phyloP scores from a whole-genome alignment of 2,888 invertebrate genomes.

The Ypsolopha scabrella region DNA sequence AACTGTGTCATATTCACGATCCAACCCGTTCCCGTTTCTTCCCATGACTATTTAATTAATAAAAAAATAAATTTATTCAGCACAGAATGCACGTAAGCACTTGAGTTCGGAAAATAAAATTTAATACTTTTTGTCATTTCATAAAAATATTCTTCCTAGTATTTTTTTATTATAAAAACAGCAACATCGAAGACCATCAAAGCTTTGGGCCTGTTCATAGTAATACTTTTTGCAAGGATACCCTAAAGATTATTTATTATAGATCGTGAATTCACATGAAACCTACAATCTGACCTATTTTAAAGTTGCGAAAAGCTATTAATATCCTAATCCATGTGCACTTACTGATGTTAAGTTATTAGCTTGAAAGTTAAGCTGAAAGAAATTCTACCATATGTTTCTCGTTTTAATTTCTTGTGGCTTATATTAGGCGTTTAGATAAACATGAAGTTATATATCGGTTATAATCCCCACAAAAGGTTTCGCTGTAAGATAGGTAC shows the following conservation, averaged over 20 bases:
- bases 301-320: slow-evolving; percentile 51
- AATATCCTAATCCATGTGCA: slow-evolving; percentile 57
- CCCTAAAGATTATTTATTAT: slow-evolving; percentile 23
- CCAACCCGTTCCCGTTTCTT: slow-evolving; percentile 35
- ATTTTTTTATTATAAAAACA: slow-evolving; percentile 38
- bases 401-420: slow-evolving; percentile 42
- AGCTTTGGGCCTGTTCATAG: slow-evolving; percentile 36
- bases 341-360: slow-evolving; percentile 55
- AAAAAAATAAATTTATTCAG: slow-evolving; percentile 33
- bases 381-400: slow-evolving; percentile 52
- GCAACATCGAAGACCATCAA: slow-evolving; percentile 41
- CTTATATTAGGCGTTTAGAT: slow-evolving; percentile 63
- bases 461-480: slow-evolving; percentile 55
- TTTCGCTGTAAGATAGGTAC: slow-evolving; percentile 60
- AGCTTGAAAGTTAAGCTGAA: slow-evolving; percentile 64
- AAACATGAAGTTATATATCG: slow-evolving; percentile 58
- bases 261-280: slow-evolving; percentile 44
- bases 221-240: slow-evolving; percentile 50
- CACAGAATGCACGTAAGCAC: slow-evolving; percentile 37
- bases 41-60: slow-evolving; percentile 30
- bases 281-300: slow-evolving; percentile 24
- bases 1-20: slow-evolving; percentile 11
- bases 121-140: slow-evolving; percentile 64
- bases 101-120: slow-evolving; percentile 41
- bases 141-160: slow-evolving; percentile 53